phyloP scores from a whole-genome alignment of 2,888 invertebrate genomes.

The Bombyx huttoni region DNA sequence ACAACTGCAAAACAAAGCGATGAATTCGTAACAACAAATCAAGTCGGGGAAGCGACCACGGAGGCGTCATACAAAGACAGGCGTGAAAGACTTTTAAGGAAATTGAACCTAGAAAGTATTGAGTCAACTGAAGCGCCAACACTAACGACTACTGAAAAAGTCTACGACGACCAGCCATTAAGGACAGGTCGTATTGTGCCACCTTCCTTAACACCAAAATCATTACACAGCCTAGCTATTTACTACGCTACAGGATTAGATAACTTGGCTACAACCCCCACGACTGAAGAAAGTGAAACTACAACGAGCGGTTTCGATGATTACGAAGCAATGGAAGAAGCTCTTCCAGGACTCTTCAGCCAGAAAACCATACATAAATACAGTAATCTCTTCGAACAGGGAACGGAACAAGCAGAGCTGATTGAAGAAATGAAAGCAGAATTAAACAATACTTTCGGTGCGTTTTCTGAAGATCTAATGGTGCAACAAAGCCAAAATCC shows the following conservation, averaged over 20 bases:
- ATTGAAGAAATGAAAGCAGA: conserved; percentile 54
- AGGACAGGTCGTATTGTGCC: conserved; percentile 79
- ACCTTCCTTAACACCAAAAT: conserved; percentile 82
- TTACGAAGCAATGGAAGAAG: conserved; percentile 54
- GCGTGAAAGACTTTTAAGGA: conserved; percentile 78
- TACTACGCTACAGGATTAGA: conserved; percentile 83
- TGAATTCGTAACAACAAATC: conserved; percentile 28
- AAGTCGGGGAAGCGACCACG: conserved; percentile 30
- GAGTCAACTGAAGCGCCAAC: conserved; percentile 62
- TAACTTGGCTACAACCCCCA: conserved; percentile 57
- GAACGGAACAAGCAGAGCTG: conserved; percentile 38
- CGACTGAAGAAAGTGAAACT: conserved; percentile 39
- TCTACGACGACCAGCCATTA: conserved; percentile 49
- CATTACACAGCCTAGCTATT: conserved; percentile 82
- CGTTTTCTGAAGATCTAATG: conserved; percentile 68
- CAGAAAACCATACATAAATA: conserved; percentile 78
- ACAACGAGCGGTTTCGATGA: conserved; percentile 41
- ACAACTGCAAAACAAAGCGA: conserved; percentile 37
- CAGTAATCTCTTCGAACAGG: conserved; percentile 49
- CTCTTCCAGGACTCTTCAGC: conserved; percentile 76
- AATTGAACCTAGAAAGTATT: conserved; percentile 69
- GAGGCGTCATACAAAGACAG: conserved; percentile 74
- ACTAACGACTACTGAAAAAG: conserved; percentile 48
- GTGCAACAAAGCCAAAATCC: conserved; percentile 77
- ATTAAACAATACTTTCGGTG: conserved; percentile 53